Base-by-base conservation (phyloP, 2,113 vertebrate genomes). In the Bos taurus region DNA sequence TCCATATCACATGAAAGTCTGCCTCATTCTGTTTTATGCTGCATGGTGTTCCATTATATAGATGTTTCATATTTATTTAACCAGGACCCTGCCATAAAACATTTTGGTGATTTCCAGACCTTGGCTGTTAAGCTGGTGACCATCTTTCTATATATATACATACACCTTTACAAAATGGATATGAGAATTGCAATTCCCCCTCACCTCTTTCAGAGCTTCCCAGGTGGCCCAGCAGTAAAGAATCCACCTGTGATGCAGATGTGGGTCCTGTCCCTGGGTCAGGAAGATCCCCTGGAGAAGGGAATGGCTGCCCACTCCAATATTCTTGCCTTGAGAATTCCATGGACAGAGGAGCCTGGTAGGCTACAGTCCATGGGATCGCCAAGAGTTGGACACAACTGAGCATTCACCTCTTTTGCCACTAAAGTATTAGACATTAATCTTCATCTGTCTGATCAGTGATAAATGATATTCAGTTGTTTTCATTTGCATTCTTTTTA, bases 351-450 rank as follows among this genome's bases (percentile, higher is more conserved):
- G 71, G 71, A 77, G 12, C 71, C 36, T 77, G 23, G 71, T 36
- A 43, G 36, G 23, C 71, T 77, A 77, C 71, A 77, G 71, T 43
- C 71, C 71, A 77, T 26, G 36, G 36, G 36, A 26, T 43, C 21
- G 0, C 36, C 12, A 43, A 43, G 36, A 74, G 71, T 2, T 43
- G 23, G 36, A 74, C 21, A 43, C 9, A 0, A 43, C 67, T 74
- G 67, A 74, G 67, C 36, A 74, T 12, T 36, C 67, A 23, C 67
- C 67, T 74, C 21, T 74, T 74, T 43, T 74, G 71, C 71, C 43
- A 25, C 71, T 43, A 8, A 74, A 74, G 23, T 40, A 14, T 43
- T 43, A 43, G 71, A 74, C 0, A 0, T 74, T 74, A 74, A 25
- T 43, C 71, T 43, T 74, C 36, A 25, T 36, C 71, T 25, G 7